Percentiles rank a stretch among this genome's conserved stretches.
These are phyloP conservation scores for Hyperoodon ampullatus DNA, from an alignment of 2,113 vertebrate species.

Conservation along the genomic window DNA sequence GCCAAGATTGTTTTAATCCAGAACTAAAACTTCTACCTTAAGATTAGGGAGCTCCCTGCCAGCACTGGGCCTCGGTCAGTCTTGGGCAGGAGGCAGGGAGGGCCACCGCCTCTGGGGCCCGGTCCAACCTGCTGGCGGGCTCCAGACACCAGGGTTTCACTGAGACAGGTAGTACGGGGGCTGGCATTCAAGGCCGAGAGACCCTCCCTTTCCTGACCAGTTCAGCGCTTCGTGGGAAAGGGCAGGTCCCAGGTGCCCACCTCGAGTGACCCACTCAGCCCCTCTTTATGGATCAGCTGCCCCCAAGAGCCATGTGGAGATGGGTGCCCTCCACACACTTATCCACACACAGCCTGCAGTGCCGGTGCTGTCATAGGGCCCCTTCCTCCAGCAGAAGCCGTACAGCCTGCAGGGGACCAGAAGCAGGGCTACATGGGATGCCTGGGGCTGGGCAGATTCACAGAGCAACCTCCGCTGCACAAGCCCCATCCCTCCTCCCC, in stretches of 20 bases:
- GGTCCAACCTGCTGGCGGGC: not conserved
- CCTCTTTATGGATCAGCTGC: constrained; percentile 30
- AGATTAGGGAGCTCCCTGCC: constrained; percentile 36
- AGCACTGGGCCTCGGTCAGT: constrained; percentile 18
- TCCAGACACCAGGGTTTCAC: not conserved
- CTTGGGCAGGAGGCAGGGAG: constrained; percentile 11
- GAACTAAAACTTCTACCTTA: constrained; percentile 7
- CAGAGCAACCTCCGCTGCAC: not conserved
- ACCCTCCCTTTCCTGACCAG: no score
- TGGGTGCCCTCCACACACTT: not conserved
- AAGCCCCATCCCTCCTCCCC: not conserved
- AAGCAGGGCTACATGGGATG: fast-evolving
- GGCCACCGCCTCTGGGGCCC: not conserved
- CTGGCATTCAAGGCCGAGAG: not conserved
- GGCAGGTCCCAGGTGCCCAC: not conserved
- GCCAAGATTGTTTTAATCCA: constrained; percentile 33
- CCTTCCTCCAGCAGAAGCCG: not conserved
- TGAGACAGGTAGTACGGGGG: not conserved
- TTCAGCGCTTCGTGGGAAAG: fast-evolving
- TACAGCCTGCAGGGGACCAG: not conserved
- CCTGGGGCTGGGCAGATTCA: not conserved
- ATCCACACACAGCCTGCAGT: not conserved
- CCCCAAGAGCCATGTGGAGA: constrained; percentile 4
- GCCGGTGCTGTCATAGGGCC: fast-evolving
- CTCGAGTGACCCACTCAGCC: not conserved